A percentile compares a stretch with the other conserved stretches of the same genome.
Conservation (phyloP, 2,113 vertebrate genomes). For the Seriola rivoliana region DNA sequence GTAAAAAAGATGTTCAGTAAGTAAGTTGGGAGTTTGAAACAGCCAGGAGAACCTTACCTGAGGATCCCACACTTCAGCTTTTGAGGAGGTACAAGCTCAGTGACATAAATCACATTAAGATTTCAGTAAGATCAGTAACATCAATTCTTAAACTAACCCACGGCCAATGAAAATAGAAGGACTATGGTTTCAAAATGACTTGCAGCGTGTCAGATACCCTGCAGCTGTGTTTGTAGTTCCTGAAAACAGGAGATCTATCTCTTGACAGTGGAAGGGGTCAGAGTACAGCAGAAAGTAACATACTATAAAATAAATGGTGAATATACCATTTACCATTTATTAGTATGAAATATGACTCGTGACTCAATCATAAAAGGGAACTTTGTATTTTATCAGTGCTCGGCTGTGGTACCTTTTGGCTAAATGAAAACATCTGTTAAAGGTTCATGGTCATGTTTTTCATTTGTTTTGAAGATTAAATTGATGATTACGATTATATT, state of each 20-base stretch:
- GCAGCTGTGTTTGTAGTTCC: conserved; percentile 14
- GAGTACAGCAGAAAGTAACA: background rate
- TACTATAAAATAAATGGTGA: no score
- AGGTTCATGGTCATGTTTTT: no score
- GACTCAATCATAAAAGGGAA: no score
- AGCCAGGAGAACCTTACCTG: background rate
- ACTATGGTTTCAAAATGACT: conserved; percentile 10
- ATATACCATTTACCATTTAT: no score
- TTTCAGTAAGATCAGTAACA: conserved; percentile 8
- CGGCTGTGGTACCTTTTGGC: no score
- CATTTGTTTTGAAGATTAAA: no score
- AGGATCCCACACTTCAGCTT: conserved; percentile 3
- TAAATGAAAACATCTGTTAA: no score
- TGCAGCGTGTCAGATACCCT: conserved; percentile 10
- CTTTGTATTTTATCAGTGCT: no score
- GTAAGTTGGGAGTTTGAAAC: conserved; percentile 9
- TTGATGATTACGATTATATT: no score
- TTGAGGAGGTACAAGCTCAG: conserved; percentile 12
- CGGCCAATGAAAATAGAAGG: conserved; percentile 13
- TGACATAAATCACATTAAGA: conserved; percentile 24
- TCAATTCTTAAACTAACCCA: conserved; percentile 8
- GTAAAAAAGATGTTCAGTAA: conserved; percentile 3
- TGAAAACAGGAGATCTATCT: conserved; percentile 8
- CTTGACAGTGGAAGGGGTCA: background rate
- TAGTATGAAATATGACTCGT: no score